Base-by-base conservation (phyloP, 2,888 invertebrate genomes). In the Acrobasis suavella region DNA sequence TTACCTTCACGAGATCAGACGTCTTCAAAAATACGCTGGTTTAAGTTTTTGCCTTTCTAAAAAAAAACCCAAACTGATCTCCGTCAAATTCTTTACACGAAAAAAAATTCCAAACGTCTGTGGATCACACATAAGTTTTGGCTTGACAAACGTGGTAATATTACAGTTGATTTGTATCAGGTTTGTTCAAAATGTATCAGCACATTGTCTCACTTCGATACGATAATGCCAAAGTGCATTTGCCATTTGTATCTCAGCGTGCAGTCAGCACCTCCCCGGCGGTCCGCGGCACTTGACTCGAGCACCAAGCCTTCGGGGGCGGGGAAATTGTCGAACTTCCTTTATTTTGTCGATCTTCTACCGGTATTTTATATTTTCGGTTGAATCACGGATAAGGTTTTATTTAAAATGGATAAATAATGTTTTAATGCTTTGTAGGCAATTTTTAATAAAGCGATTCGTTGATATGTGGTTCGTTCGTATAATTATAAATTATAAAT, bases 201-300 rank as follows among this genome's bases (percentile, higher is more conserved):
- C n/a, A 46, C 14, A 10, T 46, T 46, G 56, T 17, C 42, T 55
- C 15, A 55, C 55, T 55, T 39, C 39, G 55, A 9, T 12, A 73
- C 76, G 75, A 75, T 80, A 77, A 80, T 75, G 76, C 76, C 68
- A 70, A 68, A 76, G 74, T 74, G 81, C 80, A 82, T 81, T 81
- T 79, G 81, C 80, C 76, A 77, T 81, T 81, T 79, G 77, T 74
- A 77, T 76, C 71, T 71, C 69, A 69, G 69, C 58, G 64, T 62
- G 55, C 46, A 64, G 62, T 62, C 62, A 60, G 55, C 62, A 50
- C 22, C 46, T 59, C 50, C 49, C 15, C 14, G 42, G 42, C 56
- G 46, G 42, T 46, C 56, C 17, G 42, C 38, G 42, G 42, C 42
- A 16, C 42, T 17, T 22, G 56, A 17, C 46, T 56, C 56, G 42